Percentiles rank a stretch among this genome's conserved stretches.
phyloP scores from a whole-genome alignment of 1,140 invertebrate genomes.

The Dreissena polymorpha region DNA sequence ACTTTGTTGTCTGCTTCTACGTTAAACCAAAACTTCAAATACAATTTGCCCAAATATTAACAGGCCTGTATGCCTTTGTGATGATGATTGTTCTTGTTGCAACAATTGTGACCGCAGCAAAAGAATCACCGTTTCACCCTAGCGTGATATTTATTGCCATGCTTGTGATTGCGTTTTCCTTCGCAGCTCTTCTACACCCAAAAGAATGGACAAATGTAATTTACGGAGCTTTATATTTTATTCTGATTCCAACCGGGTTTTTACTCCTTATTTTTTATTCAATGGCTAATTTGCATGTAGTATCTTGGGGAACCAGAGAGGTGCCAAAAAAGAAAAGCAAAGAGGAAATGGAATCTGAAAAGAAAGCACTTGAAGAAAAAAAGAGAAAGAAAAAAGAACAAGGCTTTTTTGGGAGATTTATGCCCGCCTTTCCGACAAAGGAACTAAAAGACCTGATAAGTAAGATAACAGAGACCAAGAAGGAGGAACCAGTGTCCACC shows the following conservation, averaged over 20 bases:
- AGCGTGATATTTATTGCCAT: conserved; percentile 71
- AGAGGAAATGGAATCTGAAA: conserved; percentile 66
- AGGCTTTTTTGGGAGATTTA: conserved; percentile 60
- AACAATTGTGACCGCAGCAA: conserved; percentile 66
- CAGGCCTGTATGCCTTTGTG: conserved; percentile 76
- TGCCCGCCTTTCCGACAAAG: conserved; percentile 89
- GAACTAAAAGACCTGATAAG: conserved; percentile 87
- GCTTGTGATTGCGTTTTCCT: conserved; percentile 71
- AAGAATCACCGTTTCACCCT: conserved; percentile 66
- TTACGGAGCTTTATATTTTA: conserved; percentile 73
- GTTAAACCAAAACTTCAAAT: conserved; percentile 80
- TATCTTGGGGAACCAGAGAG: conserved; percentile 77
- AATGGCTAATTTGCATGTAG: conserved; percentile 74
- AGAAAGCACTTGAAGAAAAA: conserved; percentile 62
- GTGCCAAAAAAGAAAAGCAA: conserved; percentile 78
- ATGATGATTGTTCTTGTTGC: conserved; percentile 78
- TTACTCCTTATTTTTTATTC: conserved; percentile 77
- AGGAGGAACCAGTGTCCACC: conserved; percentile 59
- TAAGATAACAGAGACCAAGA: conserved; percentile 74
- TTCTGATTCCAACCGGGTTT: conserved; percentile 76
- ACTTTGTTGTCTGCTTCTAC: conserved; percentile 80
- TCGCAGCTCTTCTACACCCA: conserved; percentile 74
- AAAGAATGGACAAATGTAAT: conserved; percentile 73
- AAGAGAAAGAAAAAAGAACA: conserved; percentile 66
- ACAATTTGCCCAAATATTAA: conserved; percentile 63